phyloP scores from a whole-genome alignment of 2,113 vertebrate genomes.

The Dicerorhinus sumatrensis region DNA sequence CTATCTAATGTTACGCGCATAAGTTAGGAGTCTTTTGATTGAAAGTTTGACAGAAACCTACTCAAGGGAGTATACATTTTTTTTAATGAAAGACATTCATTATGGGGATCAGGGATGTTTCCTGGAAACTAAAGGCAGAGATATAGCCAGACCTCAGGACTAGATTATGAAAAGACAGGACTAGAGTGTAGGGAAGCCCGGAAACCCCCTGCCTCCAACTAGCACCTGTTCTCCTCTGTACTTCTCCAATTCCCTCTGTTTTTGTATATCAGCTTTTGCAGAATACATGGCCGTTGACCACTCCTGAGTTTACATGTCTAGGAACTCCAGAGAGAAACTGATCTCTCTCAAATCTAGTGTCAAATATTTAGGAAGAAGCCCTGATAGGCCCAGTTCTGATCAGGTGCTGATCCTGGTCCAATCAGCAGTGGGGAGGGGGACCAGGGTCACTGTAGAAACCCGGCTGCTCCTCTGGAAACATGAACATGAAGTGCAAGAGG shows the following conservation, averaged over 20 bases:
- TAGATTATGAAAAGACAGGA: background rate
- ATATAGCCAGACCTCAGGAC: background rate
- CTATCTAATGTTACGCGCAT: background rate
- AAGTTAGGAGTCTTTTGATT: background rate
- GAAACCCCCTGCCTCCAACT: background rate
- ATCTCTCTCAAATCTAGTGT: background rate
- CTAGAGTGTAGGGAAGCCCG: background rate
- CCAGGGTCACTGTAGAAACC: background rate
- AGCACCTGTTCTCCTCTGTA: background rate
- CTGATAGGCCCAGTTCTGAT: background rate
- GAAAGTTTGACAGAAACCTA: background rate
- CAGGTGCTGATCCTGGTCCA: background rate
- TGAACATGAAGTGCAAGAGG: background rate
- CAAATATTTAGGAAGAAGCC: background rate
- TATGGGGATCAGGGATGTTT: background rate
- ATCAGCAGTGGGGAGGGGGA: background rate
- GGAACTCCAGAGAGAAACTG: background rate
- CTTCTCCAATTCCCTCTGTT: background rate
- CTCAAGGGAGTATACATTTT: slow-evolving; percentile 10
- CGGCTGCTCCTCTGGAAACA: background rate
- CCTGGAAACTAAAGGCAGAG: background rate
- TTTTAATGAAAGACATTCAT: background rate
- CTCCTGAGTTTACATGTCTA: background rate
- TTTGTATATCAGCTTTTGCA: background rate
- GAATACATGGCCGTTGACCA: background rate